Conservation (phyloP, 2,797 vertebrate species). For the Hemitrygon akajei region DNA sequence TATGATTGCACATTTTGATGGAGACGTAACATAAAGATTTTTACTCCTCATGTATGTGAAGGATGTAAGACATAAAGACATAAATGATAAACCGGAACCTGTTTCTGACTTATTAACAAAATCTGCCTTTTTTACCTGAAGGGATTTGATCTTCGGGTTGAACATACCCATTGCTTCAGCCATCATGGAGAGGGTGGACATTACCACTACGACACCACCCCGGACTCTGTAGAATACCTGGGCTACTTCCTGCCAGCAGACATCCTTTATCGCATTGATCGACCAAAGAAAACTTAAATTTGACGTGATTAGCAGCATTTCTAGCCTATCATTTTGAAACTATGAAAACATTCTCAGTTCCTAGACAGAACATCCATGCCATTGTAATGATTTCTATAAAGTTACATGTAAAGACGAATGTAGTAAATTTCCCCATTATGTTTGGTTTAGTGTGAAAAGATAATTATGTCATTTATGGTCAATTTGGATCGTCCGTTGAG, state of each 20-base stretch:
- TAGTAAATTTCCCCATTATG: background rate
- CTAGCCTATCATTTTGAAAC: background rate
- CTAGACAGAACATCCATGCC: background rate
- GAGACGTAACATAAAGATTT: too few relatives aligned
- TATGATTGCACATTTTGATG: too few relatives aligned
- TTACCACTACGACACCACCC: conserved; percentile 90
- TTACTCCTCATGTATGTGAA: too few relatives aligned
- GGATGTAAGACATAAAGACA: too few relatives aligned
- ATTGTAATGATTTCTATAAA: background rate
- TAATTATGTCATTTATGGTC: background rate
- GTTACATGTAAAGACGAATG: too few relatives aligned
- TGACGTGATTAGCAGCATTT: background rate
- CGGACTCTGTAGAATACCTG: conserved; percentile 77
- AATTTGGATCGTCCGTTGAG: background rate
- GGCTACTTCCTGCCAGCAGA: conserved; percentile 87
- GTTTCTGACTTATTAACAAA: background rate
- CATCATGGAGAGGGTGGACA: conserved; percentile 89
- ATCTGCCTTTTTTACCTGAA: conserved; percentile 44
- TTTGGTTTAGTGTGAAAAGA: background rate
- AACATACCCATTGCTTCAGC: conserved; percentile 93
- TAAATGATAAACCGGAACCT: too few relatives aligned
- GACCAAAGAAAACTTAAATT: conserved; percentile 55
- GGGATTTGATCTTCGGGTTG: conserved; percentile 85
- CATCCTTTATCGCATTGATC: conserved; percentile 84
- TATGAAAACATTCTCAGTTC: background rate